Conservation (phyloP, 2,888 invertebrate species). For the Lepidochitona cinerea region DNA sequence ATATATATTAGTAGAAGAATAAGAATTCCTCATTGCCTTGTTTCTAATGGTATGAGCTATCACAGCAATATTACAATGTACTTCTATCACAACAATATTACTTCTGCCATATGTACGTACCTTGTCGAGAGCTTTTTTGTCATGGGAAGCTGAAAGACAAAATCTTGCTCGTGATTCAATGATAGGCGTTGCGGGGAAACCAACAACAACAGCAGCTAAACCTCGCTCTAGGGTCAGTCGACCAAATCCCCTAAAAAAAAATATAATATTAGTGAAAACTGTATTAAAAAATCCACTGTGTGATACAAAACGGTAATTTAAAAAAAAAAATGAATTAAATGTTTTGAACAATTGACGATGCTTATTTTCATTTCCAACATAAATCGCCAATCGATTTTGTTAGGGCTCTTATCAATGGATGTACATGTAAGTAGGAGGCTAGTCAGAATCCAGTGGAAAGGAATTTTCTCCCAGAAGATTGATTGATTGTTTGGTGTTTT, state of each 20-base stretch:
- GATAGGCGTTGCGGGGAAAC: slow-evolving; percentile 97
- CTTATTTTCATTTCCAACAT: too few relatives aligned
- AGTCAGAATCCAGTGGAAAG: too few relatives aligned
- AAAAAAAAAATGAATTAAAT: too few relatives aligned
- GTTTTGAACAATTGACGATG: too few relatives aligned
- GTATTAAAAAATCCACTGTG: not conserved
- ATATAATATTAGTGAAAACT: not conserved
- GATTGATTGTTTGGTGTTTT: too few relatives aligned
- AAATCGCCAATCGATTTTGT: too few relatives aligned
- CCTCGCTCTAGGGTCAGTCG: slow-evolving; percentile 85
- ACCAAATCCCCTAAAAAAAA: slow-evolving; percentile 81
- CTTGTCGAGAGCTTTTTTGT: slow-evolving; percentile 91
- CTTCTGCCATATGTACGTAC: slow-evolving; percentile 36
- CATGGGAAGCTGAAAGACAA: slow-evolving; percentile 96
- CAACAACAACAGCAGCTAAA: slow-evolving; percentile 95
- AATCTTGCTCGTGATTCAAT: slow-evolving; percentile 85
- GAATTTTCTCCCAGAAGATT: too few relatives aligned
- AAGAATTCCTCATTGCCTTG: too few relatives aligned
- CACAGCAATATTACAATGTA: not conserved
- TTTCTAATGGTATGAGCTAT: not conserved
- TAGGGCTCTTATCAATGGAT: too few relatives aligned
- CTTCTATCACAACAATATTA: not conserved
- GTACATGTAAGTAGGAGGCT: too few relatives aligned
- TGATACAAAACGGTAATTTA: too few relatives aligned
- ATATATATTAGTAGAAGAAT: too few relatives aligned